Conservation (phyloP, 2,113 vertebrate genomes). For the Semnornis frantzii region DNA sequence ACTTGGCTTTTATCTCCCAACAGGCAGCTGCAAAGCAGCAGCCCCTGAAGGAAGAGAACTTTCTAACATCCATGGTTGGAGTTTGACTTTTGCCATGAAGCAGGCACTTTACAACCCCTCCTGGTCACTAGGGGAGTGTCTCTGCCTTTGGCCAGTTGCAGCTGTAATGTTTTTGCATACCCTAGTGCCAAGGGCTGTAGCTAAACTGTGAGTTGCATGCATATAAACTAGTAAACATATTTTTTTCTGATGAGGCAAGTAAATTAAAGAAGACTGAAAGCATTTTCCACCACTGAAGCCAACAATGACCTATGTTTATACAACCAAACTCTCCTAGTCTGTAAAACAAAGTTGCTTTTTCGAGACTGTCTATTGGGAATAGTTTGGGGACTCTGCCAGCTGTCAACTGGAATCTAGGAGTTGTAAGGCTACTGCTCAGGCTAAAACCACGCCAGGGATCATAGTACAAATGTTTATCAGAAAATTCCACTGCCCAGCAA, state of each 20-base stretch:
- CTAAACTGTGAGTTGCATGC: not conserved
- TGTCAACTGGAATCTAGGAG: not conserved
- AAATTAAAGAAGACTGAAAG: not conserved
- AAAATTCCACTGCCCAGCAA: not conserved
- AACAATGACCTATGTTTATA: not conserved
- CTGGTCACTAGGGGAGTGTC: not conserved
- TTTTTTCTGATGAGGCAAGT: not conserved
- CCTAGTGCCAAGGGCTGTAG: not conserved
- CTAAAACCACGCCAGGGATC: not conserved
- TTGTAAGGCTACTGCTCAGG: not conserved
- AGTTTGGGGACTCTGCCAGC: not conserved
- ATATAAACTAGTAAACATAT: not conserved
- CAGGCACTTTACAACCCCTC: not conserved
- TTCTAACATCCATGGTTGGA: not conserved
- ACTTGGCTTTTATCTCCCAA: not conserved
- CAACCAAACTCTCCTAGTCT: not conserved
- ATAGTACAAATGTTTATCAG: not conserved
- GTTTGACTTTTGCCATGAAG: not conserved
- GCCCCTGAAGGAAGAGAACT: not conserved
- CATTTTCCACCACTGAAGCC: not conserved
- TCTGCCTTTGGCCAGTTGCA: not conserved
- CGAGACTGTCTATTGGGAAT: not conserved
- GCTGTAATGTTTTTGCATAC: not conserved
- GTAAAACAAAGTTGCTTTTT: not conserved
- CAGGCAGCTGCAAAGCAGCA: not conserved